Evolutionary conservation across 2,888 invertebrate species (phyloP).

Genomic region (Philonicus albiceps): DNA sequence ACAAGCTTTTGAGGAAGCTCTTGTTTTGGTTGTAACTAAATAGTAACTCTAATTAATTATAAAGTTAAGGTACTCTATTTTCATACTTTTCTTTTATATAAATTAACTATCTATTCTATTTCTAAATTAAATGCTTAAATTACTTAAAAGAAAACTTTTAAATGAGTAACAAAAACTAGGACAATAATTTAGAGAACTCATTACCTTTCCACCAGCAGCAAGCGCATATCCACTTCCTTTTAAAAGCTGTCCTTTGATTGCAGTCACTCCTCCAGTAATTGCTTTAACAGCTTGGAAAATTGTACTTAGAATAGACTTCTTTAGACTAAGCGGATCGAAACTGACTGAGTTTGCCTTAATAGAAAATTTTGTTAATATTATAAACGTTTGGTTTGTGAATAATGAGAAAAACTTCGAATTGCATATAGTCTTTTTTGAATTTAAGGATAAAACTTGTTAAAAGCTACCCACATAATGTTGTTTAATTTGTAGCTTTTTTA

Average conservation of each 20-base stretch:
- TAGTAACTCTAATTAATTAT: no score
- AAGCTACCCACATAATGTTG: background rate
- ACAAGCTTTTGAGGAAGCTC: no score
- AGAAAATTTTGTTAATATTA: slow-evolving; percentile 15
- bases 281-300: slow-evolving; percentile 88
- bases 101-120: background rate
- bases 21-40: no score
- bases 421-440: no score
- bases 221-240: slow-evolving; percentile 81
- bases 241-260: slow-evolving; percentile 85
- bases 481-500: background rate
- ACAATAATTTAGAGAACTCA: background rate
- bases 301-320: slow-evolving; percentile 82
- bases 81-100: no score
- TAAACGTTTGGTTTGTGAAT: no score
- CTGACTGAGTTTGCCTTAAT: slow-evolving; percentile 59
- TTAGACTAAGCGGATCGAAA: slow-evolving; percentile 78
- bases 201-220: slow-evolving; percentile 68
- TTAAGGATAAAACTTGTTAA: background rate
- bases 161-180: no score
- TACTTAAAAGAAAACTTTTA: background rate
- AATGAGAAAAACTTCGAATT: no score
- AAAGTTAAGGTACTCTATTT: no score
- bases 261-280: slow-evolving; percentile 85
- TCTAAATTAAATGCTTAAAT: background rate